Evolutionary conservation across 2,888 invertebrate species (phyloP), one percentile per base, ranked within the genome.

Genomic region (Lochmaea capreae): DNA sequence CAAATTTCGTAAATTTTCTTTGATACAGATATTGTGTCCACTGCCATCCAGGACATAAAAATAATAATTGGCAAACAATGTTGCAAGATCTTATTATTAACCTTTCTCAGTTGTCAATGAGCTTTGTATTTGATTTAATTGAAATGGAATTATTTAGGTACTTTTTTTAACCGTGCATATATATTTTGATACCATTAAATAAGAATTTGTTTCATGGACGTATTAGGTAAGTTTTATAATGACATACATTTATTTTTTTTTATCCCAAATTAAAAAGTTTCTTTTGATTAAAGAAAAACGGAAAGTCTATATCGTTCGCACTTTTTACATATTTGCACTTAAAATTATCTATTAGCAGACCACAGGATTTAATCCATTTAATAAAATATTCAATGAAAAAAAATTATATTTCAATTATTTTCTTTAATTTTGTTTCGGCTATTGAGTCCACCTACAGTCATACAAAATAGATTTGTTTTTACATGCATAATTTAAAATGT

Each of bases 311-410:
- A 52, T 52, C 16, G 52, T 16, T 52, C 1, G n/a, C n/a, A 6
- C 5, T 52, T 52, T 52, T 16, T 16, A 6, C n/a, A n/a, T n/a
- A 6, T 16, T 52, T n/a, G n/a, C n/a, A n/a, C n/a, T n/a, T 52
- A 52, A 52, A 16, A 6, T 52, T n/a, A n/a, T 52, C n/a, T 52
- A 52, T 52, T 52, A 11, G 33, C 14, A 12, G 6, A 59, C 59
- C 59, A 33, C 59, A 59, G 26, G 33, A 59, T 59, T n/a, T 33
- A 59, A 59, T 59, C 59, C 33, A n/a, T 59, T 59, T 33, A 33
- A 8, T 59, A 16, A 16, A 52, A 46, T 11, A 46, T 46, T 46
- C n/a, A 52, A 14, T 52, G 52, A 8, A n/a, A 52, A 16, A 52
- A 46, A 14, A 46, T 46, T 3, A 42, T 42, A 16, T 52, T 52